Evolutionary conservation across 2,113 vertebrate genomes (phyloP), one percentile per base, ranked within the genome.

Genomic region (Tenebrosternarchus preto): DNA sequence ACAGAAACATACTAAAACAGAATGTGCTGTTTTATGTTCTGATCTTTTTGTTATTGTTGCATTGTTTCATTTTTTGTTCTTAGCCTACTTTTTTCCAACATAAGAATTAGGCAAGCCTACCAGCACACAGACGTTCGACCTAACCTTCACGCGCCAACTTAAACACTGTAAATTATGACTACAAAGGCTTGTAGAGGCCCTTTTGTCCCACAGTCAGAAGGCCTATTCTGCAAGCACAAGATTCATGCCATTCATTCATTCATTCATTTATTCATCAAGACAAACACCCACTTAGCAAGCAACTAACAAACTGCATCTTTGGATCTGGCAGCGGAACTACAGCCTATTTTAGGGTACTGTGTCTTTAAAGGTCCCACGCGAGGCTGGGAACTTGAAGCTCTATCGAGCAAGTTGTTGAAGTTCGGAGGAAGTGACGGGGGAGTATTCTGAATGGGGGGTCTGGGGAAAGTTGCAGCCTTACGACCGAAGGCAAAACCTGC

Each of bases 371-470:
- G 61, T 59, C 80, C 73, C 73, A 59, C 56, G 43, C 64, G 27
- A 36, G 33, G 64, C 53, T 25, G 63, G 55, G 77, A 61, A 59
- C 56, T 56, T n/a, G 29, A 82, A 61, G 80, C 73, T 27, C 63
- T 78, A 67, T 59, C 25, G 57, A 2, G 16, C 27, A 43, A 74
- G 73, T 36, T 50, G 46, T 55, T 74, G 69, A 78, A 76, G 70
- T 83, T 81, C 59, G 60, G 75, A 78, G 84, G 84, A 85, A 85
- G 84, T 81, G 82, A 85, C 79, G 84, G 64, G 43, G 50, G 6
- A 36, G 73, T 24, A 46, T 31, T 39, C 36, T 72, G 19, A 50
- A 50, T 50, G 43, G 8, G 43, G 31, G 43, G 12, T 50, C 43
- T 50, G 77, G 55, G 59, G 36, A 60, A 60, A 64, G 67, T 79